Base-by-base conservation (phyloP, 30 jellyfish, hydroid and myxozoan genomes). In the Cassiopea xamachana region DNA sequence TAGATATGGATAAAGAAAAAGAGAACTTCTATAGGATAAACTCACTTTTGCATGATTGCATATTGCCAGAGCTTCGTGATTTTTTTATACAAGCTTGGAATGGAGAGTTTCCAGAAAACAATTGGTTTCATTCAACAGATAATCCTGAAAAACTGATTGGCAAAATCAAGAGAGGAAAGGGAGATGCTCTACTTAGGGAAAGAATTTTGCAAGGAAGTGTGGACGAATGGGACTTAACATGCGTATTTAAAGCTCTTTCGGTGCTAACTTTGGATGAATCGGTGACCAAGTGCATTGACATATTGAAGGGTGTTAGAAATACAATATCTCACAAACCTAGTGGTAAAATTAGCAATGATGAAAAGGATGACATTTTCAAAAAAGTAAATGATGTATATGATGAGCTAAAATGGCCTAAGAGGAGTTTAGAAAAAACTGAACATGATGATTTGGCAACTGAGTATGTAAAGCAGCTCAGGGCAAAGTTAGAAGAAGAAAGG, bases 61-160 rank as follows among this genome's bases (percentile, higher is more conserved):
- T 80, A 50, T 43, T 73, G 13, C 60, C 27, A 16, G 19, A 58
- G 0, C 60, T 80, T 14, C 75, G 64, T 8, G 7, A 6, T 17
- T 80, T 58, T 45, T 80, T 80, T 67, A 80, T 5, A 27, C 45
- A 43, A 2, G 43, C 59, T 58, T 80, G 89, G 89, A 17, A 64
- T 27, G 1, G 0, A 14, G 15, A 0, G 43, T 64, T 64, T 64
- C 1, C 74, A 9, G 19, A 59, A 64, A 62, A 62, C 14, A 14
- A 17, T 2, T 80, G 89, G 89, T 50, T 58, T 14, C 68, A 80
- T 58, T 80, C 89, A n/a, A n/a, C 17, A 13, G 77, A 46, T 1
- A 59, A 68, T 16, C 79, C 79, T 15, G 60, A 80, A n/a, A 39
- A 58, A 46, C 60, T 80, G n/a, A n/a, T n/a, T n/a, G n/a, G n/a